A percentile compares a stretch with the other conserved stretches of the same genome.
Evolutionary conservation across 2,888 invertebrate genomes (phyloP).

Genomic region (Gnatocerus cornutus): DNA sequence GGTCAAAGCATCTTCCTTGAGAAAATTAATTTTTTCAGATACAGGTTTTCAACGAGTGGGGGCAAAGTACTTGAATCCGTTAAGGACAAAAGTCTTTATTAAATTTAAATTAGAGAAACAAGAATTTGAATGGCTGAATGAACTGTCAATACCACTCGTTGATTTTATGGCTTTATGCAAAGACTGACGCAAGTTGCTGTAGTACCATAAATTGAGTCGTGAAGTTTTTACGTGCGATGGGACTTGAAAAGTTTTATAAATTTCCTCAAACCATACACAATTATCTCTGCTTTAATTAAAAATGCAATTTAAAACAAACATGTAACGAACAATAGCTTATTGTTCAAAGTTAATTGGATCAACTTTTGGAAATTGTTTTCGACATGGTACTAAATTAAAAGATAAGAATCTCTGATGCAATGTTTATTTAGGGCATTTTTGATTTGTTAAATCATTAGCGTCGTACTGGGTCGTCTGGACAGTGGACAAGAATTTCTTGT

Average conservation of each 20-base stretch:
- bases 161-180: not conserved
- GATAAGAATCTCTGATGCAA: conserved; percentile 22
- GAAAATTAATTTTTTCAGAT: not conserved
- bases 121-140: not conserved
- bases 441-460: conserved; percentile 56
- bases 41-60: not conserved
- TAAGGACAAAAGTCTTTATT: not conserved
- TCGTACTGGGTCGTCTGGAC: not conserved
- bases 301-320: conserved; percentile 13
- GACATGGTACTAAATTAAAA: conserved; percentile 12
- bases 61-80: not conserved
- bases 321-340: conserved; percentile 25
- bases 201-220: not conserved
- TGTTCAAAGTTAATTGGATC: conserved; percentile 33
- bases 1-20: not conserved
- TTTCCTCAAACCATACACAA: conserved; percentile 4
- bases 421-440: conserved; percentile 47
- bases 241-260: conserved; percentile 1
- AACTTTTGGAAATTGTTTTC: conserved; percentile 24
- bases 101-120: too few relatives aligned
- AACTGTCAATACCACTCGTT: too few relatives aligned
- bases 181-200: not conserved
- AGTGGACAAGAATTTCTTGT: not conserved
- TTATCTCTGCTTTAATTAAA: conserved; percentile 3
- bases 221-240: not conserved